A percentile compares a stretch with the other conserved stretches of the same genome.
These are phyloP conservation scores for Spea hammondii DNA, from an alignment of 2,797 vertebrate species.

Conservation along the genomic window DNA sequence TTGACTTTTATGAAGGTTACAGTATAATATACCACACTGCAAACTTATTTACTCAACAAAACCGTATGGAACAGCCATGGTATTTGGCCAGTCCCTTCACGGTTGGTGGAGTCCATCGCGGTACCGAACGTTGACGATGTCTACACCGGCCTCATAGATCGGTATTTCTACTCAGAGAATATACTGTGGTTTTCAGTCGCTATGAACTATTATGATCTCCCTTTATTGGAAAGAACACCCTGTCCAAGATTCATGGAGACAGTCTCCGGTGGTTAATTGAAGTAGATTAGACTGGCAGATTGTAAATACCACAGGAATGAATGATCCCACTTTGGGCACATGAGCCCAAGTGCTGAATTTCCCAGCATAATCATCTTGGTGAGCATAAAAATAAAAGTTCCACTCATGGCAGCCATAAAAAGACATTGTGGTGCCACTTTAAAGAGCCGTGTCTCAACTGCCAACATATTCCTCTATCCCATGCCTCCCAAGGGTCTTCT, in stretches of 20 bases:
- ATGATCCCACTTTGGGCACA: slow-evolving; percentile 38
- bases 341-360: slow-evolving; percentile 35
- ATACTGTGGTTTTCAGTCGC: slow-evolving; percentile 11
- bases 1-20: no score
- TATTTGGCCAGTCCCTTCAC: no score
- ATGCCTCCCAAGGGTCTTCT: background rate
- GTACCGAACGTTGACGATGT: background rate
- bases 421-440: slow-evolving; percentile 27
- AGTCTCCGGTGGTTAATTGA: slow-evolving; percentile 46
- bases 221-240: slow-evolving; percentile 11
- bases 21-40: no score
- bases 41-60: no score
- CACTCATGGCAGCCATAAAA: slow-evolving; percentile 19
- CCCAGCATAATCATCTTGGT: slow-evolving; percentile 32
- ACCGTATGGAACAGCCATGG: no score
- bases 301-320: slow-evolving; percentile 50
- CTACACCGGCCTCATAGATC: background rate
- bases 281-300: slow-evolving; percentile 29
- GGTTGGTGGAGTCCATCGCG: no score
- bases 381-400: slow-evolving; percentile 27
- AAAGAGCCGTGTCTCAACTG: slow-evolving; percentile 8
- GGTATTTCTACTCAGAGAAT: background rate
- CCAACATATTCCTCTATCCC: background rate
- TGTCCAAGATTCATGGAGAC: slow-evolving; percentile 27
- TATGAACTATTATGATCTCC: slow-evolving; percentile 4